These are phyloP conservation scores for Atractosteus spatula DNA, from an alignment of 2,113 vertebrate genomes.

Conservation along the genomic window DNA sequence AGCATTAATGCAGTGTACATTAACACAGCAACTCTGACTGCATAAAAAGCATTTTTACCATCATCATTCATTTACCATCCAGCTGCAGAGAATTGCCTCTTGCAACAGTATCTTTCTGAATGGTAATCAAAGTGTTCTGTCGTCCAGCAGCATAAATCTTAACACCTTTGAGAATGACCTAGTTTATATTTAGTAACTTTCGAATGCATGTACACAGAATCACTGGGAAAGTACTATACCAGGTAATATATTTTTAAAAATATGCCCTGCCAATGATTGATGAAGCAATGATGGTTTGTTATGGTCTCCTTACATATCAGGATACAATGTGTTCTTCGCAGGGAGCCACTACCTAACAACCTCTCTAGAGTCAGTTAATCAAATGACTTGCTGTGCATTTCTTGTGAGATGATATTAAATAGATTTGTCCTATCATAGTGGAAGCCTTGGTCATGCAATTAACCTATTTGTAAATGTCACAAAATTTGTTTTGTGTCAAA, in stretches of 20 bases:
- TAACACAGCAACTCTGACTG: conserved; percentile 3
- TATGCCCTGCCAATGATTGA: neutral
- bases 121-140: conserved; percentile 21
- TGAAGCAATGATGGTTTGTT: conserved; percentile 13
- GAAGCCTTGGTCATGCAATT: conserved; percentile 8
- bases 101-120: conserved; percentile 16
- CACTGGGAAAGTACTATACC: neutral
- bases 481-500: conserved; percentile 1
- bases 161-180: conserved; percentile 17
- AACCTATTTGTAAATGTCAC: conserved; percentile 6
- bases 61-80: conserved; percentile 14
- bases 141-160: conserved; percentile 20
- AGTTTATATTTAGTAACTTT: conserved; percentile 24
- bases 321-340: conserved; percentile 10
- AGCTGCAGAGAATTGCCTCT: conserved; percentile 3
- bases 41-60: conserved; percentile 6
- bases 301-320: conserved; percentile 10
- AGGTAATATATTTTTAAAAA: neutral
- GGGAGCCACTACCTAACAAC: conserved; percentile 14
- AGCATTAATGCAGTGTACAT: conserved; percentile 7
- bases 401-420: neutral
- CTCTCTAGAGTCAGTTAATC: conserved; percentile 21
- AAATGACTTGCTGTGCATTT: conserved; percentile 1
- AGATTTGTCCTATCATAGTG: conserved; percentile 1
- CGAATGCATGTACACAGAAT: neutral